phyloP scores from a whole-genome alignment of 2,797 vertebrate genomes.

The Novumbra hubbsi region DNA sequence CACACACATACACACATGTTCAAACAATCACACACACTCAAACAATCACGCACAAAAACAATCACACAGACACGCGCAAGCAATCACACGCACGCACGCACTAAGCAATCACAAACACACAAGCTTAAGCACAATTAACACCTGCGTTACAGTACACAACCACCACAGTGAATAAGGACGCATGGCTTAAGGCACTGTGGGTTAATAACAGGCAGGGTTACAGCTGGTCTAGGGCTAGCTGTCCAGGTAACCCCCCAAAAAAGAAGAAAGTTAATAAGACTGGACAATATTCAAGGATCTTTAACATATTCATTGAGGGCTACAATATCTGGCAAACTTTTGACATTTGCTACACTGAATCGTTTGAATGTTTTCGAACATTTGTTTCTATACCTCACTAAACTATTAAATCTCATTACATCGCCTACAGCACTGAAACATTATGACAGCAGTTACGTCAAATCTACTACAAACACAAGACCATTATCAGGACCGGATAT shows the following conservation, averaged over 20 bases:
- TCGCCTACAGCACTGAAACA: neutral
- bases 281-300: neutral
- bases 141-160: neutral
- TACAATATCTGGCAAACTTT: neutral
- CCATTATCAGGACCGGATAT: neutral
- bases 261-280: neutral
- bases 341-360: neutral
- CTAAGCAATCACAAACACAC: neutral
- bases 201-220: constrained; percentile 53
- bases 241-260: neutral
- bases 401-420: neutral
- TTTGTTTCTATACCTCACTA: neutral
- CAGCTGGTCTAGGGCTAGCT: neutral
- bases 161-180: neutral
- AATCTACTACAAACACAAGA: neutral
- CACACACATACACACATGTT: no score
- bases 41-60: neutral
- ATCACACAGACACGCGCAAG: neutral
- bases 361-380: neutral
- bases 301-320: neutral
- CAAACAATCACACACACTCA: neutral
- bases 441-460: neutral
- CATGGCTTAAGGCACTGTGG: constrained; percentile 41
- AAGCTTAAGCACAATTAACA: neutral
- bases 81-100: neutral